Evolutionary conservation across 2,797 vertebrate species (phyloP), one percentile per base, ranked within the genome.

Genomic region (Parotocinclus haroldoi): DNA sequence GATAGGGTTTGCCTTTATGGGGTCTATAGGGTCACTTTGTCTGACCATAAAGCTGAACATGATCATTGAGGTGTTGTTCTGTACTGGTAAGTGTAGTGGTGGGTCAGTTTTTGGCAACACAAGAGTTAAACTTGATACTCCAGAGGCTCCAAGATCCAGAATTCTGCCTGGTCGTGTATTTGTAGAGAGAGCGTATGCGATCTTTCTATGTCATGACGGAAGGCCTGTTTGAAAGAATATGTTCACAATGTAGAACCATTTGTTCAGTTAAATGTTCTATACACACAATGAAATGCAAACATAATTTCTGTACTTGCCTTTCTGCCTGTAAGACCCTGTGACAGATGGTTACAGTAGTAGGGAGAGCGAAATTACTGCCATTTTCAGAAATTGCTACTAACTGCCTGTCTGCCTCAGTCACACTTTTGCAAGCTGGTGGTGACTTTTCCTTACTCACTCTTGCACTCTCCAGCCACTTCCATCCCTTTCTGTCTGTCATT

Each of bases 91-190:
- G 5, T 5, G 27, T 27, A 27, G 27, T 27, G 27, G 27, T 27
- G 27, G 27, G 27, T 27, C 27, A 27, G 2, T 27, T 27, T 27
- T 27, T 27, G 27, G 5, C 27, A 27, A 27, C 27, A 5, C 2
- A 27, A 27, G 27, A 5, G 27, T 27, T 27, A 27, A 27, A 27
- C 27, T 27, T 76, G 63, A 71, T 80, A 78, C 77, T 63, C 71
- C 75, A 71, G 78, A 78, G 76, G 76, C 75, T 69, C 12, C 64
- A 54, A 49, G 74, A 79, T 63, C 72, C 55, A 13, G 38, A 27
- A 57, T 54, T 55, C 17, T 56, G 18, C 67, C 72, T 75, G 36
- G 27, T 38, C 54, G 40, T 42, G 54, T 40, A 60, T 19, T 64
- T 61, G 63, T n/a, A n/a, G n/a, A n/a, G n/a, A n/a, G n/a, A n/a